Evolutionary conservation across 2,888 invertebrate genomes (phyloP).

Genomic region (Xiphydria camelus): DNA sequence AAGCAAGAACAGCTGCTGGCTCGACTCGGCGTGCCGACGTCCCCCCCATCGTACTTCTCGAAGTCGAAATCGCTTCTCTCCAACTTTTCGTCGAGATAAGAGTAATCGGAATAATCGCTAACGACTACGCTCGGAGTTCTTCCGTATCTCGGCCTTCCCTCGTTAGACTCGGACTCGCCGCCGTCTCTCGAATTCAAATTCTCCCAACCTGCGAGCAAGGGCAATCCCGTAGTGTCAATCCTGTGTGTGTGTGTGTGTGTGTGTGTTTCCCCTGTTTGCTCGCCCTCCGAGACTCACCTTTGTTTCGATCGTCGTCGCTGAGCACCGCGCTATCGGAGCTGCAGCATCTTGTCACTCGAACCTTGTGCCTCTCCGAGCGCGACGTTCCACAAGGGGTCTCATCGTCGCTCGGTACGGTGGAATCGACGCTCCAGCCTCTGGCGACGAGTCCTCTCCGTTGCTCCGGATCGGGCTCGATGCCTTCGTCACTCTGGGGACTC

Average conservation of each 20-base stretch:
- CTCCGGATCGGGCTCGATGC: constrained; percentile 46
- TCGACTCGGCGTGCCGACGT: constrained; percentile 41
- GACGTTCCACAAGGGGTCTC: constrained; percentile 29
- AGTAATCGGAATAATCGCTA: constrained; percentile 82
- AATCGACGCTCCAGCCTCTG: constrained; percentile 59
- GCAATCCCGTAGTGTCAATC: no score
- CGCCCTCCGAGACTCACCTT: constrained; percentile 33
- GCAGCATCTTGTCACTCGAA: constrained; percentile 56
- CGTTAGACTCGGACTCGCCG: constrained; percentile 41
- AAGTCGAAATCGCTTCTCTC: constrained; percentile 49
- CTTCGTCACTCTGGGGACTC: constrained; percentile 51
- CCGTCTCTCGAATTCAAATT: constrained; percentile 36
- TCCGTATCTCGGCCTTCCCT: constrained; percentile 63
- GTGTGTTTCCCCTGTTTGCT: background rate
- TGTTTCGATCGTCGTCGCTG: constrained; percentile 59
- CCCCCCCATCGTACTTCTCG: constrained; percentile 43
- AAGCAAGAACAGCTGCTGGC: constrained; percentile 52
- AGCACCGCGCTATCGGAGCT: constrained; percentile 62
- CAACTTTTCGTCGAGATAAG: constrained; percentile 48
- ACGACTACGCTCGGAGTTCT: constrained; percentile 86
- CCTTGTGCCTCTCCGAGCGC: constrained; percentile 35
- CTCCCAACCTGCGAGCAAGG: constrained; percentile 46
- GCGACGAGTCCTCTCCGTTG: constrained; percentile 39
- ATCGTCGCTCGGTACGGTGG: constrained; percentile 63
- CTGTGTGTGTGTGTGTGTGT: no score